Conservation (phyloP, 2,797 vertebrate genomes). For the Carapus acus region DNA sequence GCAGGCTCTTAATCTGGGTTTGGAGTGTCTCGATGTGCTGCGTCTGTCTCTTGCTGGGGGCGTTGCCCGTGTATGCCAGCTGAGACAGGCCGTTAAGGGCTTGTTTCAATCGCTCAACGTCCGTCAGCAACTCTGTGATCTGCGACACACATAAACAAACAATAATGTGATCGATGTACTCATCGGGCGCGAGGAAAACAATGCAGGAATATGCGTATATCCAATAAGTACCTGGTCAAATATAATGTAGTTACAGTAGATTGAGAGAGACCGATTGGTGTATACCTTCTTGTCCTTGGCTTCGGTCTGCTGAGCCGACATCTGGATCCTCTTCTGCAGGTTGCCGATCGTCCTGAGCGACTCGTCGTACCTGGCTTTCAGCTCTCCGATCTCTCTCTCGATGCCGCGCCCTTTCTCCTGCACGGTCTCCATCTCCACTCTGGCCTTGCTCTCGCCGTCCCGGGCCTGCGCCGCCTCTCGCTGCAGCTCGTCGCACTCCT, state of each 20-base stretch:
- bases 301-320: conserved; percentile 86
- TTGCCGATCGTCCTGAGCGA: conserved; percentile 82
- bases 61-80: conserved; percentile 80
- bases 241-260: too few species aligned
- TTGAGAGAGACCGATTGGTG: conserved; percentile 15
- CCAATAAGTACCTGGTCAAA: too few species aligned
- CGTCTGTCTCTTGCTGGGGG: conserved; percentile 81
- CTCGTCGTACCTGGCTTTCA: conserved; percentile 85
- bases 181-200: too few species aligned
- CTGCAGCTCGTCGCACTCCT: conserved; percentile 71
- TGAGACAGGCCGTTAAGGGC: conserved; percentile 89
- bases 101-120: conserved; percentile 90
- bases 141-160: conserved; percentile 48
- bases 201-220: background rate
- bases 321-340: conserved; percentile 88
- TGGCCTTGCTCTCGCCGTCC: conserved; percentile 70
- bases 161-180: background rate
- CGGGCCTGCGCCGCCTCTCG: conserved; percentile 68
- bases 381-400: conserved; percentile 85
- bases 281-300: conserved; percentile 93
- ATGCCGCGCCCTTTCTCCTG: conserved; percentile 76
- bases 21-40: conserved; percentile 86
- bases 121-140: conserved; percentile 91
- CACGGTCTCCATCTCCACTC: conserved; percentile 72
- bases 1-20: conserved; percentile 83